phyloP scores from a whole-genome alignment of 2,797 vertebrate species.

The Morus bassanus region DNA sequence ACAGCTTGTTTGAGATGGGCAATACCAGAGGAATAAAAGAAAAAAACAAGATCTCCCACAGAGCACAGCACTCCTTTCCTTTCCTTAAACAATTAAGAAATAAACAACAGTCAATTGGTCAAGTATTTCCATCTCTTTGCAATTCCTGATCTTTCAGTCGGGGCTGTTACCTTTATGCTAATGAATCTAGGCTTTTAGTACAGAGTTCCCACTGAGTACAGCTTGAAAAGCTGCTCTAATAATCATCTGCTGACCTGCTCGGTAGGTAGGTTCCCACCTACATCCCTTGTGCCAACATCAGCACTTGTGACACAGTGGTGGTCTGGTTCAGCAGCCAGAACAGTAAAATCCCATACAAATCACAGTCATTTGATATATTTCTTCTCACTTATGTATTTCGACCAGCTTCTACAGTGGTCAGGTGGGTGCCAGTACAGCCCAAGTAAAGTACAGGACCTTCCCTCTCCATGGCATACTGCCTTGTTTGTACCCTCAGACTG shows the following conservation, averaged over 20 bases:
- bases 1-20: background rate
- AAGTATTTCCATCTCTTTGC: background rate
- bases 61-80: background rate
- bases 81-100: background rate
- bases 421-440: background rate
- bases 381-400: background rate
- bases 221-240: background rate
- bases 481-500: background rate
- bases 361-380: background rate
- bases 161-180: background rate
- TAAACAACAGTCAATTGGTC: background rate
- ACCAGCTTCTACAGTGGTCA: background rate
- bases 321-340: background rate
- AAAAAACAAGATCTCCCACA: background rate
- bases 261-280: background rate
- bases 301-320: background rate
- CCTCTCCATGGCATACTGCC: background rate
- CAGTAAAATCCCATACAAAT: background rate
- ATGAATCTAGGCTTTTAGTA: background rate
- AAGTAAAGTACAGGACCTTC: background rate
- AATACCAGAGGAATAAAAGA: background rate
- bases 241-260: background rate
- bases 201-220: background rate
- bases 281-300: background rate
- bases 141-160: background rate